Percentiles rank a stretch among this genome's conserved stretches.
phyloP scores from a whole-genome alignment of 2,113 vertebrate species.

The Triplophysa tibetana region DNA sequence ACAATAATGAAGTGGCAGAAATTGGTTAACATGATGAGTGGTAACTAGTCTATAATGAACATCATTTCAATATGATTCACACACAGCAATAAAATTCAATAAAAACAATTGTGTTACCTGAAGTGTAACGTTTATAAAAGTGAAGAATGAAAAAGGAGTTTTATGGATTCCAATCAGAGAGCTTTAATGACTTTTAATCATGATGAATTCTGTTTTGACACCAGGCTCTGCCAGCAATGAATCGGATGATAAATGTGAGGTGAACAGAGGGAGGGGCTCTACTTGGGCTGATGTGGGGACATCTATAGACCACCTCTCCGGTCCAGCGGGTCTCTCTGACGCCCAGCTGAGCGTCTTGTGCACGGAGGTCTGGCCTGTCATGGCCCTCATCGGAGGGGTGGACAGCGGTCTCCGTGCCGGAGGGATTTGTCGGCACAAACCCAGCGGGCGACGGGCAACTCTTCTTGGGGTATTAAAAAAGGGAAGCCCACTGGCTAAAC shows the following conservation, averaged over 20 bases:
- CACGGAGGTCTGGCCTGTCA: constrained; percentile 77
- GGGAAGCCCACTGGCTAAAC: constrained; percentile 75
- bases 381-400: constrained; percentile 78
- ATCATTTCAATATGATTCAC: too few relatives aligned
- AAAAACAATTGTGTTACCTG: too few relatives aligned
- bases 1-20: too few relatives aligned
- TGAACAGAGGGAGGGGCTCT: constrained; percentile 48
- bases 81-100: too few relatives aligned
- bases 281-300: constrained; percentile 26
- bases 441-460: constrained; percentile 73
- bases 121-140: too few relatives aligned
- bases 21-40: too few relatives aligned
- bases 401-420: constrained; percentile 77
- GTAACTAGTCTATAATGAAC: too few relatives aligned
- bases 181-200: not conserved
- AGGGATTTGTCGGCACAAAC: constrained; percentile 73
- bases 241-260: constrained; percentile 54
- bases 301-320: constrained; percentile 47
- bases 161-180: too few relatives aligned
- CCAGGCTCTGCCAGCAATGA: constrained; percentile 50
- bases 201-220: not conserved
- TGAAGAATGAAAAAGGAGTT: too few relatives aligned
- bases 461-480: constrained; percentile 78
- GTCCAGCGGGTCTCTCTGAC: constrained; percentile 66
- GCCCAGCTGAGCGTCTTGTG: constrained; percentile 72